phyloP scores from a whole-genome alignment of 1,140 invertebrate species.

The Drosophila murphyi region DNA sequence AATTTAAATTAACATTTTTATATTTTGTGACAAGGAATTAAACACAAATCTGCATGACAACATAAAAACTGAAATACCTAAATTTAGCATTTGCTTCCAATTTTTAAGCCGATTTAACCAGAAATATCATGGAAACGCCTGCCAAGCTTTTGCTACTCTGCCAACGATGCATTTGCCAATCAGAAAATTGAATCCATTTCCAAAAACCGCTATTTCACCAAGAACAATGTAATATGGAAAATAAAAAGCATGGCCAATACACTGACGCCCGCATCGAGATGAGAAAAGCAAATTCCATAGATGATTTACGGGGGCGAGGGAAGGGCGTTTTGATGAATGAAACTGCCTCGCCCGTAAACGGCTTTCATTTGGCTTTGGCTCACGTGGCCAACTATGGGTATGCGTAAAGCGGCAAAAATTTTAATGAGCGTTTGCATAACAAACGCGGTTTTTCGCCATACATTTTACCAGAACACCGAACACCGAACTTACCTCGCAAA shows the following conservation, averaged over 20 bases:
- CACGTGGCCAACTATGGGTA: constrained; percentile 61
- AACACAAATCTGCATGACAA: not conserved
- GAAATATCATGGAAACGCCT: constrained; percentile 2
- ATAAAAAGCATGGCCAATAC: constrained; percentile 23
- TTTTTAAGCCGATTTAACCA: not conserved
- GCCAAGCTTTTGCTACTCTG: not conserved
- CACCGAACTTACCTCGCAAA: constrained; percentile 26
- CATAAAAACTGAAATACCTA: not conserved
- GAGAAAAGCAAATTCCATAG: constrained; percentile 8
- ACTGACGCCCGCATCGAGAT: constrained; percentile 4
- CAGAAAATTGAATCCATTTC: not conserved
- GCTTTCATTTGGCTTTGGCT: constrained; percentile 49
- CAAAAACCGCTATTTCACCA: not conserved
- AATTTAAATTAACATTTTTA: too few species aligned
- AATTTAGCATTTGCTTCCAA: not conserved
- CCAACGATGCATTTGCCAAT: not conserved
- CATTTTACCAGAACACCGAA: not conserved
- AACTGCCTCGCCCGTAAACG: constrained; percentile 8
- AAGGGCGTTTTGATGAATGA: not conserved
- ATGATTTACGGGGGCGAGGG: not conserved
- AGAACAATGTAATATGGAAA: constrained; percentile 19
- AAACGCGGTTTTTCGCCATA: constrained; percentile 65
- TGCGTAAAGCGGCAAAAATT: constrained; percentile 73
- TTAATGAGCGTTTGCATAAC: constrained; percentile 80
- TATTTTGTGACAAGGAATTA: not conserved